Base-by-base conservation (phyloP, 2,888 invertebrate species). In the Urechis unicinctus region DNA sequence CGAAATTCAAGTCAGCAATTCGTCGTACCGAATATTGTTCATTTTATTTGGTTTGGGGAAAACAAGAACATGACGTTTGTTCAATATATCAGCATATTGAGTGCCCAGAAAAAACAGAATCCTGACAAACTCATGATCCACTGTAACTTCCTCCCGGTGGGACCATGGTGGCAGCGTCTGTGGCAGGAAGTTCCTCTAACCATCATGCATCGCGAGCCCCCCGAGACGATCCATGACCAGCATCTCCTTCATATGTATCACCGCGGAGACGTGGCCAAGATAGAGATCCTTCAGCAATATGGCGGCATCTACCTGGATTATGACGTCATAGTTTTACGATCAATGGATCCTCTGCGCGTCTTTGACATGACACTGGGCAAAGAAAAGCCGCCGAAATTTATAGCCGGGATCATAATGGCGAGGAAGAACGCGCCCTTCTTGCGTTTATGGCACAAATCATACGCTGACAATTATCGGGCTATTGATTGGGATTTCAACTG, bases 291-390 rank as follows among this genome's bases (percentile, higher is more conserved):
- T n/a, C 41, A 52, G 45, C 47, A 62, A 42, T 61, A 61, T 48
- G 64, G 64, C 9, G 64, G 64, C 9, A 63, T 64, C 21, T 64
- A 64, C 41, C 48, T 64, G 31, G 64, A 64, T 51, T 59, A 62
- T 24, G 62, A 64, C 55, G 64, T 64, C 28, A 50, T 64, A 9
- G 59, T 61, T 22, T 13, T 64, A 9, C 53, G 58, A 42, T 59
- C 59, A 2, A 36, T 63, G 43, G 49, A 63, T 41, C 60, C 61
- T 28, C 46, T 63, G 5, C 51, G 63, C 5, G 36, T 36, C 6
- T 62, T 55, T 46, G 61, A 62, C 44, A 48, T 56, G 28, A 55
- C 57, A 13, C 30, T 61, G 24, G 63, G 63, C 42, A 62, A 61
- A 22, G 61, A 62, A 43, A 56, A 50, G 28, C 52, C 59, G 25